Evolutionary conservation across 2,113 vertebrate species (phyloP), one percentile per base, ranked within the genome.

Genomic region (Callithrix jacchus): DNA sequence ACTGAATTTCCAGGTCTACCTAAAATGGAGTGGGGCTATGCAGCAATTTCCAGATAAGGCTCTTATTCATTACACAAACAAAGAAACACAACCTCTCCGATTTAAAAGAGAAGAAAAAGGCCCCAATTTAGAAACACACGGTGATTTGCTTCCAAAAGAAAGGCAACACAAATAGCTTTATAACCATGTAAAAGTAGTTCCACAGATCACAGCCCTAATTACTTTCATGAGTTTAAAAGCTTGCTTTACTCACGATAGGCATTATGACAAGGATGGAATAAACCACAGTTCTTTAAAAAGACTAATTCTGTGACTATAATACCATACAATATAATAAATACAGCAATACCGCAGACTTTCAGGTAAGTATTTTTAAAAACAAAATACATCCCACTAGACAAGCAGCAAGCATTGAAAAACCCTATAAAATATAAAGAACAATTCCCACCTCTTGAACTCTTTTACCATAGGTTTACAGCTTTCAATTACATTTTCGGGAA

Each of bases 71-170:
- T 80, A 87, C 2, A 42, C 66, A 93, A 32, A 96, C 68, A 97
- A 96, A 96, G 93, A 47, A 95, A 64, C 37, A 35, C 83, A 93
- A 79, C 37, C 95, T 96, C 40, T 73, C 32, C 49, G 68, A 84
- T 68, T 82, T 76, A 81, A 89, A 83, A 74, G 82, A 35, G 17
- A 86, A 88, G 45, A n/a, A 80, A 79, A 96, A 94, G 42, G 30
- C 80, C 70, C 87, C 61, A 83, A 95, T 97, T 97, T 95, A 94
- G 92, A 98, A 98, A 61, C 12, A 88, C 11, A 89, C 0, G n/a
- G 71, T 74, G 61, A 96, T 89, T 96, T 42, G 87, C 10, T 84
- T 66, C 71, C 82, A 61, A 88, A 92, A 86, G 87, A 97, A 97
- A 97, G 94, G 84, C 17, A 77, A 58, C n/a, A 88, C 42, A 95